These are phyloP conservation scores for Gallinago nigripennis DNA, from an alignment of 2,797 vertebrate genomes.

Conservation along the genomic window DNA sequence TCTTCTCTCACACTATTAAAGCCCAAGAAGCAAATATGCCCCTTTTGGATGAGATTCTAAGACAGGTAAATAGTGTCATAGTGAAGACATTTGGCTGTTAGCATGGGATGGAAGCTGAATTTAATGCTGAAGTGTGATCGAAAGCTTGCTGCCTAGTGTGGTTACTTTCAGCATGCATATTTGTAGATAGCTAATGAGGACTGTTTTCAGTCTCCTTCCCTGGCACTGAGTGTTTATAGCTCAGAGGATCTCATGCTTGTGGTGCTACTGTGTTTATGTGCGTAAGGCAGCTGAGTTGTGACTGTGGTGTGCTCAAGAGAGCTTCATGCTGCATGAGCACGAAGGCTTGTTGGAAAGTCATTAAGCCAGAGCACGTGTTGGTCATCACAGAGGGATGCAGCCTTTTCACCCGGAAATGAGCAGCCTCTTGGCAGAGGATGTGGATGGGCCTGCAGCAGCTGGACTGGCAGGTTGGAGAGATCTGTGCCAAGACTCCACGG, in stretches of 20 bases:
- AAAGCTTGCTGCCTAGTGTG: not conserved
- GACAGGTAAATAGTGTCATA: constrained; percentile 81
- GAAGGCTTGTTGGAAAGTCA: not conserved
- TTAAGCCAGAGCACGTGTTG: not conserved
- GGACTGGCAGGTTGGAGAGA: not conserved
- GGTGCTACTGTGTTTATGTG: not conserved
- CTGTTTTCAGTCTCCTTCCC: not conserved
- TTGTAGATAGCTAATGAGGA: not conserved
- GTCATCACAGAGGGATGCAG: not conserved
- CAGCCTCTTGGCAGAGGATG: not conserved
- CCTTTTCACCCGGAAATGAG: not conserved
- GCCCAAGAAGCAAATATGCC: constrained; percentile 97
- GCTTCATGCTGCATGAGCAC: not conserved
- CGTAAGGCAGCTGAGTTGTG: not conserved
- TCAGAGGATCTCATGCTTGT: not conserved
- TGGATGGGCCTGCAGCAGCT: not conserved
- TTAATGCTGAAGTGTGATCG: not conserved
- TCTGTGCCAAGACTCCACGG: not conserved
- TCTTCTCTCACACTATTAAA: constrained; percentile 98
- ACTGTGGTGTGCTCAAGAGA: not conserved
- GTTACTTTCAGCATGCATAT: fast-evolving
- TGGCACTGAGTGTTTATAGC: not conserved
- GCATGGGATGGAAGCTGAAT: not conserved
- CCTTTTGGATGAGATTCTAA: constrained; percentile 91
- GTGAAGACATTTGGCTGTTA: not conserved